phyloP scores from a whole-genome alignment of 2,797 vertebrate genomes.

The Sebastes goodei region DNA sequence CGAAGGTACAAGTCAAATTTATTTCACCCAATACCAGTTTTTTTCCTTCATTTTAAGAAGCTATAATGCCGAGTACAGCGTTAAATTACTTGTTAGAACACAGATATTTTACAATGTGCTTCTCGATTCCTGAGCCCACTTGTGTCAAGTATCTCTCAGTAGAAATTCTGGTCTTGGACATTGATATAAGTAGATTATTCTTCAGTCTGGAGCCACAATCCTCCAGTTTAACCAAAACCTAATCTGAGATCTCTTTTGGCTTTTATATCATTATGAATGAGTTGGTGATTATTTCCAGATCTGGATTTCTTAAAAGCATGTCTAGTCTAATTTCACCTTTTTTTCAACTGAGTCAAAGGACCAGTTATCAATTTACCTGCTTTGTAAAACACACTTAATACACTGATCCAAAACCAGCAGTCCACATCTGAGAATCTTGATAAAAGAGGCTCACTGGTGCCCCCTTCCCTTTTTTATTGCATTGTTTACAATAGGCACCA shows the following conservation, averaged over 20 bases:
- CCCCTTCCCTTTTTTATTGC: not conserved
- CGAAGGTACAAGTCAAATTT: not conserved
- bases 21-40: not conserved
- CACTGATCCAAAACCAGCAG: slow-evolving; percentile 42
- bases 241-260: not conserved
- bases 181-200: not conserved
- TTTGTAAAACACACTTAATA: not conserved
- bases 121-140: slow-evolving; percentile 27
- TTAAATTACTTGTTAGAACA: slow-evolving; percentile 25
- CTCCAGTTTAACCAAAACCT: not conserved
- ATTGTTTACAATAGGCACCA: slow-evolving; percentile 14
- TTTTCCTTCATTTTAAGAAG: slow-evolving; percentile 4
- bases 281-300: not conserved
- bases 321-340: not conserved
- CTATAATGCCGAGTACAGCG: slow-evolving; percentile 39
- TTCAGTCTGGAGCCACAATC: slow-evolving; percentile 2
- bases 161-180: slow-evolving; percentile 32
- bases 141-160: slow-evolving; percentile 29
- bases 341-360: not conserved
- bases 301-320: not conserved
- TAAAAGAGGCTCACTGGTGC: slow-evolving; percentile 9
- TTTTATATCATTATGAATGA: slow-evolving; percentile 1
- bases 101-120: slow-evolving; percentile 50
- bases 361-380: not conserved
- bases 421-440: slow-evolving; percentile 23